phyloP scores from a whole-genome alignment of 2,797 vertebrate genomes.

The Margarornis squamiger region DNA sequence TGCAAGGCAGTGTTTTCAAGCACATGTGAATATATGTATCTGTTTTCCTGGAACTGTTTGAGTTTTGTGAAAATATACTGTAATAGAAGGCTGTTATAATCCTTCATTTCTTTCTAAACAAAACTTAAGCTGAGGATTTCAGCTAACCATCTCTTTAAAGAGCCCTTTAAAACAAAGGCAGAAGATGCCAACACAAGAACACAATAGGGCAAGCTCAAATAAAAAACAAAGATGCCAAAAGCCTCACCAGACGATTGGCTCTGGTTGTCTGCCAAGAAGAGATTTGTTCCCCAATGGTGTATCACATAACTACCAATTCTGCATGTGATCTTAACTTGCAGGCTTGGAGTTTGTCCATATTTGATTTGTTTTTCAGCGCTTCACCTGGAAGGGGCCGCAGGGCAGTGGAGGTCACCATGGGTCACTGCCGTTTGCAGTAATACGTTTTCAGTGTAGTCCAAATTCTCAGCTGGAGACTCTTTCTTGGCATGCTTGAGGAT shows the following conservation, averaged over 20 bases:
- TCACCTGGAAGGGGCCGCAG: conserved; percentile 61
- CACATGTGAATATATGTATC: background rate
- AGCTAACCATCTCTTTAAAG: background rate
- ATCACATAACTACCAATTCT: background rate
- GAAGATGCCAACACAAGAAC: conserved; percentile 6
- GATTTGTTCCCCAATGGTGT: background rate
- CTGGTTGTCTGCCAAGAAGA: conserved; percentile 16
- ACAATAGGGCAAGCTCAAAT: conserved; percentile 22
- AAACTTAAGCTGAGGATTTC: background rate
- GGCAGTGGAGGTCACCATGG: conserved; percentile 32
- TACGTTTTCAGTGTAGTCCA: conserved; percentile 66
- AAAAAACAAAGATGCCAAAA: background rate
- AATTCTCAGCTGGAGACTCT: conserved; percentile 73
- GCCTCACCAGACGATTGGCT: background rate
- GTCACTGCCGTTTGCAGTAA: conserved; percentile 61
- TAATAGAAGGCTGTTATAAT: background rate
- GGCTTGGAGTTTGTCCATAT: conserved; percentile 33
- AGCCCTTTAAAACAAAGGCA: background rate
- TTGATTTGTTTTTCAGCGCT: conserved; percentile 30
- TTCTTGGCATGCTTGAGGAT: conserved; percentile 64
- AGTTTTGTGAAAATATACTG: background rate
- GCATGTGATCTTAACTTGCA: background rate
- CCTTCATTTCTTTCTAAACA: background rate
- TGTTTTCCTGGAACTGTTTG: background rate
- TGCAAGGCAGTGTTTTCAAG: background rate